Base-by-base conservation (phyloP, 30 jellyfish, hydroid and myxozoan species). In the Nemopilema nomurai region DNA sequence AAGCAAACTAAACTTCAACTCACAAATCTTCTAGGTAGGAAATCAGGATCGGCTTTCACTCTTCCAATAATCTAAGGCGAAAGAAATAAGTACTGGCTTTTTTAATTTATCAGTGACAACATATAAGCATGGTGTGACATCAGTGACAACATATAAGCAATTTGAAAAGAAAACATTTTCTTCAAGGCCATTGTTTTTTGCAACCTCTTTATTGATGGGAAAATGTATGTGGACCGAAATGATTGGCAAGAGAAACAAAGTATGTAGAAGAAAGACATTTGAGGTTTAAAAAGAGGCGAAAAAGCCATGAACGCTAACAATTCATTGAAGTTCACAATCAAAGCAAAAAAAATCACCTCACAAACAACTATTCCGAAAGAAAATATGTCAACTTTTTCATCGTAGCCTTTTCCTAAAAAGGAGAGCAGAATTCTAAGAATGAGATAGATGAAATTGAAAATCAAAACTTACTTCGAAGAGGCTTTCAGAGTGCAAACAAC, bases 31-130 rank as follows among this genome's bases (percentile, higher is more conserved):
- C 97, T 79, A 13, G 97, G 97, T 16, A 91, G 87, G 49, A 18
- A 82, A 52, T 91, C 97, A 0, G 97, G 96, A 69, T 91, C 96
- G 0, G 97, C 89, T 53, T 91, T 91, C 16, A 91, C 97, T 29
- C 97, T 86, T n/a, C 97, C 97, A 51, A 86, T 83, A 23, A 91
- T 85, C 97, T 91, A 67, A 69, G 78, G n/a, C n/a, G n/a, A 82
- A 1, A 28, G 21, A 69, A 7, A 21, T 18, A 13, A 28, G 21
- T 7, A 27, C 1, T 53, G 32, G n/a, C n/a, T n/a, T n/a, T n/a
- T n/a, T n/a, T n/a, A n/a, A n/a, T n/a, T n/a, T n/a, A n/a, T n/a
- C n/a, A n/a, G n/a, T n/a, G n/a, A n/a, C n/a, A n/a, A n/a, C n/a
- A n/a, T n/a, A n/a, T n/a, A n/a, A n/a, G n/a, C n/a, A n/a, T n/a